phyloP scores from a whole-genome alignment of 2,797 vertebrate species.

The Sebastes cheni region DNA sequence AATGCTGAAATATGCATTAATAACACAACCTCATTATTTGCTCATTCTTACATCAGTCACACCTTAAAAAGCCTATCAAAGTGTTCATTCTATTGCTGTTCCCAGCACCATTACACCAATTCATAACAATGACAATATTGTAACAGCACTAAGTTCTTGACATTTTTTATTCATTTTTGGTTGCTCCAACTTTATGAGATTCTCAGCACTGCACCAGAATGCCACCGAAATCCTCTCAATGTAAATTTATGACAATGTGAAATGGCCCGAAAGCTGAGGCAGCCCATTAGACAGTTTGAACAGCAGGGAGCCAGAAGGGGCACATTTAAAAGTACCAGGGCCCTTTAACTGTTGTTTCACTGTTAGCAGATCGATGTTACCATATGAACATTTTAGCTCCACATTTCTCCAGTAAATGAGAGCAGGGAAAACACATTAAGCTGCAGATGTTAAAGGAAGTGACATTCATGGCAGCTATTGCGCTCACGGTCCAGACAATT shows the following conservation, averaged over 20 bases:
- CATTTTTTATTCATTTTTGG: not conserved
- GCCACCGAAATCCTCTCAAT: not conserved
- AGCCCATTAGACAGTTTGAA: not conserved
- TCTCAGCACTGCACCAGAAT: not conserved
- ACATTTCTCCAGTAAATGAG: constrained; percentile 24
- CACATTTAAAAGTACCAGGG: not conserved
- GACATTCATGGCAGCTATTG: constrained; percentile 38
- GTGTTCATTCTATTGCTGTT: not conserved
- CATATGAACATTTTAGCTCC: constrained; percentile 3
- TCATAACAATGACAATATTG: not conserved
- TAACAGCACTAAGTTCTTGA: not conserved
- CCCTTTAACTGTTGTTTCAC: not conserved
- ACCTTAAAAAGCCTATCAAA: not conserved
- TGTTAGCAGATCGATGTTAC: not conserved
- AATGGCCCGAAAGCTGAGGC: not conserved
- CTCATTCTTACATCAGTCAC: not conserved
- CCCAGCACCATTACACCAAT: not conserved
- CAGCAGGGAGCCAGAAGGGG: not conserved
- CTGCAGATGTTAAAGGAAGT: constrained; percentile 48
- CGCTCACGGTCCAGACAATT: constrained; percentile 23
- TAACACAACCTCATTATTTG: not conserved
- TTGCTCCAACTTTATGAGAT: not conserved
- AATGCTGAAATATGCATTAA: not conserved
- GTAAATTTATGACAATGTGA: not conserved
- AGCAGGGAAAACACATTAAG: constrained; percentile 3